Conservation (phyloP, 2,888 invertebrate genomes). For the Blastobasis adustella region DNA sequence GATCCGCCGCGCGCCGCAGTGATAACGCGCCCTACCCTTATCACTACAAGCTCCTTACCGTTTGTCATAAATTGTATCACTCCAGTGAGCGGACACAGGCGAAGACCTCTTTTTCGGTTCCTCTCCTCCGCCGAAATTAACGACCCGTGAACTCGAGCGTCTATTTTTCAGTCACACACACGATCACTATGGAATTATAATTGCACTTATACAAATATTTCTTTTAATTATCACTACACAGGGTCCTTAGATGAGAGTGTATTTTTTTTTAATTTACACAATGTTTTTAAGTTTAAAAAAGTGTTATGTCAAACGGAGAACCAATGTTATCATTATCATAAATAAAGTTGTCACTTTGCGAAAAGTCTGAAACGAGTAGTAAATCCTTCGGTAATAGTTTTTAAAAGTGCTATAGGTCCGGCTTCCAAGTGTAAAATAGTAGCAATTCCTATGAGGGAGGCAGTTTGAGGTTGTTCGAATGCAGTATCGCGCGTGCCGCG, state of each 20-base stretch:
- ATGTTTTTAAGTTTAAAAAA: no score
- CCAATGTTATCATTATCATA: neutral
- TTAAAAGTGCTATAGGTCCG: conserved; percentile 11
- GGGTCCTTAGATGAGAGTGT: conserved; percentile 3
- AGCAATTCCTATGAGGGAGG: conserved; percentile 55
- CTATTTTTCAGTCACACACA: conserved; percentile 58
- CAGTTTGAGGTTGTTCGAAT: conserved; percentile 55
- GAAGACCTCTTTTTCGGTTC: conserved; percentile 52
- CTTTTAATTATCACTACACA: conserved; percentile 35
- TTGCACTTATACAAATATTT: conserved; percentile 29
- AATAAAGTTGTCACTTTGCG: conserved; percentile 36
- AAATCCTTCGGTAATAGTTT: no score
- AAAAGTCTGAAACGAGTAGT: conserved; percentile 7
- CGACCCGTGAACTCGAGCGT: conserved; percentile 63
- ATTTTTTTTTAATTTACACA: neutral
- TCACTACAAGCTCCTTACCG: conserved; percentile 67
- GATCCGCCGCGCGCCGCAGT: conserved; percentile 26
- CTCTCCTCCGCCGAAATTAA: conserved; percentile 52
- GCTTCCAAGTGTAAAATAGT: conserved; percentile 41
- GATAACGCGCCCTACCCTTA: conserved; percentile 62
- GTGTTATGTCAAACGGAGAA: neutral
- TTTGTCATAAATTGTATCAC: conserved; percentile 71
- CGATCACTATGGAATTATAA: conserved; percentile 44
- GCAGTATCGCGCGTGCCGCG: conserved; percentile 56
- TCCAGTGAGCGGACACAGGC: conserved; percentile 58